Base-by-base conservation (phyloP, 2,888 invertebrate genomes). In the Heliconius charithonia region DNA sequence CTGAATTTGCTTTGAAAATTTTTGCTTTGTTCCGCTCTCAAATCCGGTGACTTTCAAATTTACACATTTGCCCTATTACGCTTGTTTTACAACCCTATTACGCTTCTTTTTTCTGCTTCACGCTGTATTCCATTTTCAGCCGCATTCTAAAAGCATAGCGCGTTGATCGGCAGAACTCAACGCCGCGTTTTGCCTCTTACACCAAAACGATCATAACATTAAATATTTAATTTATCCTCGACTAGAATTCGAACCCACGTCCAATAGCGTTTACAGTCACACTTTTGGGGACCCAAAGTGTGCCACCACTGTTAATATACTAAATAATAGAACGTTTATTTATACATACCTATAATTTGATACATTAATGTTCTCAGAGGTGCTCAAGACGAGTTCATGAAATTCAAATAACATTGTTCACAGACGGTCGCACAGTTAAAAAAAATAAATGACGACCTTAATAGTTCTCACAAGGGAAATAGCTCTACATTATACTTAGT, bases 1-100 rank as follows among this genome's bases (percentile, higher is more conserved):
- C 80, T 80, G 78, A 82, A 81, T 82, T 74, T 81, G 79, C 80
- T 82, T 82, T 80, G 76, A 80, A 80, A 82, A 80, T 80, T 80
- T 78, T 78, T 76, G 78, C 78, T 80, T 80, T 81, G 80, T 81
- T 80, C 75, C 56, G 70, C 59, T 78, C 75, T 78, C 75, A 71
- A 74, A 81, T 71, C 62, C 59, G 78, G 81, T 75, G 75, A 76
- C 77, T 79, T 81, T 79, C 66, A 76, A 81, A 80, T 81, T 80
- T 80, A 79, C 77, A 78, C 78, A 78, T 79, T 78, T 75, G 69
- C 79, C 73, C 71, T 75, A 76, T 63, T 62, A 56, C 65, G 72
- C 29, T 45, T n/a, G 63, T 51, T 79, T 76, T 27, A 65, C 63
- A 25, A 45, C 71, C 41, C 69, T 62, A 71, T 59, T 74, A 22